These are phyloP conservation scores for Myotis planiceps DNA, from an alignment of 2,797 vertebrate species.

Conservation along the genomic window DNA sequence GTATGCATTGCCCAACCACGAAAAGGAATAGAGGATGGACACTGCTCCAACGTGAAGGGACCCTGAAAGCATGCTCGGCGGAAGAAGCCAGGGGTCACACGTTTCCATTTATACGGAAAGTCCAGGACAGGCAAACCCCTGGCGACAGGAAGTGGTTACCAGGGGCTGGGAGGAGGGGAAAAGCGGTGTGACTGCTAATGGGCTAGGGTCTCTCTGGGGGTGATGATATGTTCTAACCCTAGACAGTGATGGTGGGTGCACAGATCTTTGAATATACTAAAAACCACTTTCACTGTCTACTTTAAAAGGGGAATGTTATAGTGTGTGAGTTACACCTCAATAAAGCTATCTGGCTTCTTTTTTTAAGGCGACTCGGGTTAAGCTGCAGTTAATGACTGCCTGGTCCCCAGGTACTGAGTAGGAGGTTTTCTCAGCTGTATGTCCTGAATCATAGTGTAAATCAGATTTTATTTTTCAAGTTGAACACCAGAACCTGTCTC, in stretches of 20 bases:
- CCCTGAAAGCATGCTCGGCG: background rate
- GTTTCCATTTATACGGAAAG: too few species aligned
- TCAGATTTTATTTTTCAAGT: background rate
- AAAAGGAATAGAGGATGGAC: accelerated
- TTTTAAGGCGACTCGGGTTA: background rate
- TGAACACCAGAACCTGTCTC: background rate
- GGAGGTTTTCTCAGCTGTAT: background rate
- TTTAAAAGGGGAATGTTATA: background rate
- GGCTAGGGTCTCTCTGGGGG: background rate
- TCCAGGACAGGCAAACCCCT: background rate
- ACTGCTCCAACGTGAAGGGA: background rate
- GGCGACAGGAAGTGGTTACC: background rate
- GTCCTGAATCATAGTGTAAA: background rate
- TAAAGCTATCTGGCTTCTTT: background rate
- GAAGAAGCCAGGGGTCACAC: background rate
- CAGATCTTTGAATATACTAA: background rate
- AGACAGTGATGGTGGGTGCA: background rate
- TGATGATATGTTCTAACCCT: background rate
- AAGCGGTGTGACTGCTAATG: background rate
- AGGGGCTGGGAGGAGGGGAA: background rate
- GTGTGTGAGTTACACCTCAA: background rate
- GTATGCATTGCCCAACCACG: accelerated
- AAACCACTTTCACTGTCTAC: background rate
- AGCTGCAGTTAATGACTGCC: background rate
- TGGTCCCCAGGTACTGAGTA: background rate